These are phyloP conservation scores for Lithobates pipiens DNA, from an alignment of 2,797 vertebrate genomes.

Conservation along the genomic window DNA sequence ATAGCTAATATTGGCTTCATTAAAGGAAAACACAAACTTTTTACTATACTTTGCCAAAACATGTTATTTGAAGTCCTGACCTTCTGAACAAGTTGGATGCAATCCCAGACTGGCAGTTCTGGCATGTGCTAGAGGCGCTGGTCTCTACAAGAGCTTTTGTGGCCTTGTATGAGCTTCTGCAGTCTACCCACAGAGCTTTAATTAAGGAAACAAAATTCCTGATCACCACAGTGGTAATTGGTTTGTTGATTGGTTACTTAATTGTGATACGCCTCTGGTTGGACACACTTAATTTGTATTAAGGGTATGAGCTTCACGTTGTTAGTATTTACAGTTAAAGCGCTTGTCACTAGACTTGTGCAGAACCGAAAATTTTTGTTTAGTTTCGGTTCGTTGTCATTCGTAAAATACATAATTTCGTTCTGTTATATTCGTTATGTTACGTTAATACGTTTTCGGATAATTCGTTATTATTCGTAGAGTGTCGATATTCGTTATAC, in stretches of 20 bases:
- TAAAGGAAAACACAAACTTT: neutral
- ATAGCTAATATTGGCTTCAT: constrained; percentile 5
- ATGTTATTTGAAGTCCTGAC: neutral
- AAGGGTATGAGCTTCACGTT: neutral
- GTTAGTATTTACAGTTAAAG: neutral
- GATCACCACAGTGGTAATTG: neutral
- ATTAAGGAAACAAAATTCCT: neutral
- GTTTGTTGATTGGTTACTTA: neutral
- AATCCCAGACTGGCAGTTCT: neutral
- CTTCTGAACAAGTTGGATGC: neutral
- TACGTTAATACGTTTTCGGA: too few species aligned
- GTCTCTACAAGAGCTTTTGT: neutral
- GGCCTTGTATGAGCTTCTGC: neutral
- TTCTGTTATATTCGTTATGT: too few species aligned
- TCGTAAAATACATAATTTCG: too few species aligned
- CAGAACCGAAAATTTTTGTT: too few species aligned
- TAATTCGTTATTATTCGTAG: too few species aligned
- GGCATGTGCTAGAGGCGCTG: neutral
- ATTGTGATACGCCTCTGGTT: neutral
- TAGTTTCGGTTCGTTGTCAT: too few species aligned
- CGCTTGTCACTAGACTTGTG: too few species aligned
- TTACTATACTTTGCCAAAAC: neutral
- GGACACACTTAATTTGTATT: neutral
- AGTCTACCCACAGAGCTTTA: neutral
- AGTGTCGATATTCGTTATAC: too few species aligned